These are phyloP conservation scores for Medauroidea extradentata DNA, from an alignment of 1,140 invertebrate species.

Conservation along the genomic window DNA sequence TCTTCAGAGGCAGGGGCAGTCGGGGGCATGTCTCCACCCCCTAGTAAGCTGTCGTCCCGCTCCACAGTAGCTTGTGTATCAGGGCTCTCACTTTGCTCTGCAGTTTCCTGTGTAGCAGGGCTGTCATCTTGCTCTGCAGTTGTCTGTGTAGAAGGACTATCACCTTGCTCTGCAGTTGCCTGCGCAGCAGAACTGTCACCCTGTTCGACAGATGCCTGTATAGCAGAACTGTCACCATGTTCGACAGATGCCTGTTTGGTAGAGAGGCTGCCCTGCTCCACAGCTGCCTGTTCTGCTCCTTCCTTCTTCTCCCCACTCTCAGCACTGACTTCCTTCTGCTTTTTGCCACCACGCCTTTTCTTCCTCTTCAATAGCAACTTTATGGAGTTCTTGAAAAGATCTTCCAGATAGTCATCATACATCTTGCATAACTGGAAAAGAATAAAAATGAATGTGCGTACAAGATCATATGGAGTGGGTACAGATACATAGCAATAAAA, in stretches of 20 bases:
- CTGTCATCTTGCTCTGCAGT: background rate
- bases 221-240: background rate
- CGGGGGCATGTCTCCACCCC: background rate
- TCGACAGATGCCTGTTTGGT: too few relatives aligned
- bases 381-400: constrained; percentile 8
- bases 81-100: too few relatives aligned
- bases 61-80: background rate
- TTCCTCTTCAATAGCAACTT: background rate
- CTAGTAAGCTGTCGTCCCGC: background rate
- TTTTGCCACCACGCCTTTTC: background rate
- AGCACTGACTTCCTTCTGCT: background rate
- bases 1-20: background rate
- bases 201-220: background rate
- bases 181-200: background rate
- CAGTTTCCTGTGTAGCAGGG: background rate
- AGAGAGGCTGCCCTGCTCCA: background rate
- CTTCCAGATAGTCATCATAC: constrained; percentile 12
- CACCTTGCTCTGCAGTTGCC: background rate
- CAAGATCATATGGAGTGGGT: too few relatives aligned
- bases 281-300: background rate
- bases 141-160: background rate
- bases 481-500: too few relatives aligned
- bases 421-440: constrained; percentile 8
- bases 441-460: background rate
- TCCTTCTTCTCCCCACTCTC: background rate